phyloP scores from a whole-genome alignment of 1,140 invertebrate genomes.

The Metaphire vulgaris region DNA sequence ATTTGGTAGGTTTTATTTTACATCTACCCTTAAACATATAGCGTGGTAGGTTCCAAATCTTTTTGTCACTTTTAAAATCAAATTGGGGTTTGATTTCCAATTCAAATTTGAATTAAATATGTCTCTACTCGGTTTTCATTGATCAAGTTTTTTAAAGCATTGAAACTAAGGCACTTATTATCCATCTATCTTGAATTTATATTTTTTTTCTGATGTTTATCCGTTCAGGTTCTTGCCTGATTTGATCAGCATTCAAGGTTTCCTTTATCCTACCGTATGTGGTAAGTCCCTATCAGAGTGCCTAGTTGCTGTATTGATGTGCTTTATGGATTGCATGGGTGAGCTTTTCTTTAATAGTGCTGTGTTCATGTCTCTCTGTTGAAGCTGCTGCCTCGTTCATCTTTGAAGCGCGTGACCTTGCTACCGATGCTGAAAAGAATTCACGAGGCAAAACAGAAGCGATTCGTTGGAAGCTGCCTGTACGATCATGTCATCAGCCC shows the following conservation, averaged over 20 bases:
- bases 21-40: no score
- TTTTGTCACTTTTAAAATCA: no score
- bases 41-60: no score
- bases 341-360: neutral
- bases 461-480: slow-evolving; percentile 6
- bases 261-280: neutral
- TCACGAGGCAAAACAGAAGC: slow-evolving; percentile 6
- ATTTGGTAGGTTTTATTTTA: no score
- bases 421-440: slow-evolving; percentile 3
- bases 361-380: neutral
- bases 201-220: no score
- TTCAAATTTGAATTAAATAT: no score
- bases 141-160: no score
- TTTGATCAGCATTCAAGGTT: neutral
- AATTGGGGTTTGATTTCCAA: no score
- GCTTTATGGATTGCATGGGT: neutral
- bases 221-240: neutral
- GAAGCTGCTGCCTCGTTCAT: neutral
- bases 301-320: neutral
- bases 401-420: neutral
- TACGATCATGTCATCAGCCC: slow-evolving; percentile 11
- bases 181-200: no score
- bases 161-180: no score
- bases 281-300: neutral
- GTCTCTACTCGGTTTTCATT: no score